Conservation (phyloP, 2,888 invertebrate genomes). For the Ormyrus labotus region DNA sequence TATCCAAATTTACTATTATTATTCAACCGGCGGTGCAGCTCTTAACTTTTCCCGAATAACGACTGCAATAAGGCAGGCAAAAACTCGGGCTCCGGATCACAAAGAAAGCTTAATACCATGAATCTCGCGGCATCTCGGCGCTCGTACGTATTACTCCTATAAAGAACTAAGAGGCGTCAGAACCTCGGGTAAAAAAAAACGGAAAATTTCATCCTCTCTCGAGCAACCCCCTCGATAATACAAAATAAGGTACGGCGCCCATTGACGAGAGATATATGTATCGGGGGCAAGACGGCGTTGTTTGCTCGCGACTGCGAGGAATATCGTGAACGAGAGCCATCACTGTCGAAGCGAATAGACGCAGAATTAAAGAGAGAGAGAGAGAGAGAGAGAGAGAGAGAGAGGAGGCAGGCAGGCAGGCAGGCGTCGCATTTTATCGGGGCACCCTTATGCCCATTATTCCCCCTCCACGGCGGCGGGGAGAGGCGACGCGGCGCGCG, state of each 20-base stretch:
- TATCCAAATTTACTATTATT: slow-evolving; percentile 11
- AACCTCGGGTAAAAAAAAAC: slow-evolving; percentile 23
- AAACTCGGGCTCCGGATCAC: slow-evolving; percentile 21
- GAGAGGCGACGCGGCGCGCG: slow-evolving; percentile 72
- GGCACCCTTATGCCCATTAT: slow-evolving; percentile 74
- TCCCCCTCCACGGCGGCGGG: slow-evolving; percentile 61
- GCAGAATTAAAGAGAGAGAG: slow-evolving; percentile 41
- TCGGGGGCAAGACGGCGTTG: slow-evolving; percentile 67
- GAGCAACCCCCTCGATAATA: slow-evolving; percentile 54
- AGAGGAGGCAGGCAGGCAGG: slow-evolving; percentile 40
- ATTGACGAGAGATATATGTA: slow-evolving; percentile 77
- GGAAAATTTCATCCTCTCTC: slow-evolving; percentile 46
- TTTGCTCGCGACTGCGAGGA: slow-evolving; percentile 67
- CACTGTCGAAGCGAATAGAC: slow-evolving; percentile 2
- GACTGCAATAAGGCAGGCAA: slow-evolving; percentile 35
- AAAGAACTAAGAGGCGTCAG: slow-evolving; percentile 19
- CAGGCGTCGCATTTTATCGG: slow-evolving; percentile 67
- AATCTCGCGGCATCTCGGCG: slow-evolving; percentile 17
- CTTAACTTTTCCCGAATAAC: slow-evolving; percentile 17
- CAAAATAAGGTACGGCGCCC: slow-evolving; percentile 61
- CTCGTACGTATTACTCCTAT: background rate
- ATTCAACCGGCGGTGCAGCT: background rate
- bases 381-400: slow-evolving; percentile 50
- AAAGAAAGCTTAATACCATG: slow-evolving; percentile 47
- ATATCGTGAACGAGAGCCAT: background rate